Evolutionary conservation across 64 coral and sea anemone genomes (phyloP), one percentile per base, ranked within the genome.

Genomic region (Montipora cactus): DNA sequence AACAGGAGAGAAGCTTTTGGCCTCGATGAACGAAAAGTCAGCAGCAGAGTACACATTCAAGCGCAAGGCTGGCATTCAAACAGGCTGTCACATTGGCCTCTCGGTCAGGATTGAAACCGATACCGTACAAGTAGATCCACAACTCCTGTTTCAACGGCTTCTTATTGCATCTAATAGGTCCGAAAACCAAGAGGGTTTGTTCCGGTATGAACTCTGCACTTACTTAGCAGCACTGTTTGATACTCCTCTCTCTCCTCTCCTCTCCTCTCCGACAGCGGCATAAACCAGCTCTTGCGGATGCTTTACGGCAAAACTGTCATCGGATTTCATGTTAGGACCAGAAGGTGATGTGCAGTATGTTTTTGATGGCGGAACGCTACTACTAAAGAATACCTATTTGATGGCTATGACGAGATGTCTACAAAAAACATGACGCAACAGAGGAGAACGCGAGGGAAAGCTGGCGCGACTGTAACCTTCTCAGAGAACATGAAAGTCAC

Each of bases 141-240:
- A 91, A 70, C 94, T 95, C 52, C 89, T 91, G 23, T 95, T 92
- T 74, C 89, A 95, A 69, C 64, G 94, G 47, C 89, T 95, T 1
- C 47, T 91, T 62, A 49, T 91, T 44, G 89, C 84, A 8, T 80
- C 89, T 16, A 48, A 37, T 15, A 91, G 73, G 23, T 28, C 88
- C 20, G 77, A 89, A 16, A 48, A 47, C 18, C 44, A 92, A 46
- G 8, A 69, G 66, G 66, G 66, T 69, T 69, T 69, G 66, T 93
- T 93, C 49, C 46, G 76, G 19, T 96, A 77, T 64, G 90, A 96
- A 75, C 78, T 92, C 14, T 96, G 90, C 58, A 89, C 62, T 47
- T 93, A 92, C 59, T 85, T 86, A 37, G 62, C 90, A 21, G 25
- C 89, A 25, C 47, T 88, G 19, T 91, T 91, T 47, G 83, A 95